phyloP scores from a whole-genome alignment of 2,888 invertebrate genomes.

The Gastracanthus pulcherrimus region DNA sequence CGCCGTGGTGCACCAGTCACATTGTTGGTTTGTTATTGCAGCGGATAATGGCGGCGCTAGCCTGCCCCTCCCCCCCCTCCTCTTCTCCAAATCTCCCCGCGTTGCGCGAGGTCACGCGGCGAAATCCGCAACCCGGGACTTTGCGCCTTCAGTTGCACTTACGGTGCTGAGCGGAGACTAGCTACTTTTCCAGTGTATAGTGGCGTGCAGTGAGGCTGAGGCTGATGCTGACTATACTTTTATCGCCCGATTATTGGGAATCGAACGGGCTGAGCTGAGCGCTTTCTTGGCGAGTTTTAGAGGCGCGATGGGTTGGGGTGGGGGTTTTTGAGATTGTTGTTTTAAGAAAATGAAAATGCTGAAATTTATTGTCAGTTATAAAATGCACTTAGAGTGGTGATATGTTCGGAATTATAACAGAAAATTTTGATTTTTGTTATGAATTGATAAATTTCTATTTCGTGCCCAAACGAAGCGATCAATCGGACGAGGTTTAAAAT shows the following conservation, averaged over 20 bases:
- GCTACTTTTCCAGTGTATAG: neutral
- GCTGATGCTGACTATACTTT: neutral
- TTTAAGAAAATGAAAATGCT: too few species aligned
- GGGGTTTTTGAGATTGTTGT: too few species aligned
- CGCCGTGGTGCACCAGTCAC: neutral
- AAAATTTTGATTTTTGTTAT: too few species aligned
- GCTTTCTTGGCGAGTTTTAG: neutral
- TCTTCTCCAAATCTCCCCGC: constrained; percentile 29
- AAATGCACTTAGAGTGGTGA: too few species aligned
- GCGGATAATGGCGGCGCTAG: constrained; percentile 42
- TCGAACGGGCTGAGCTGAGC: neutral
- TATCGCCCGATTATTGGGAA: constrained; percentile 26
- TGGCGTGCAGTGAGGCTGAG: too few species aligned
- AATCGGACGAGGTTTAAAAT: too few species aligned
- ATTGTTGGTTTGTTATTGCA: constrained; percentile 52
- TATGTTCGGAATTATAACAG: too few species aligned
- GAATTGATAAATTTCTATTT: too few species aligned
- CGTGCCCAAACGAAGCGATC: too few species aligned
- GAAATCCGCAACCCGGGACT: neutral
- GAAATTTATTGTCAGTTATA: too few species aligned
- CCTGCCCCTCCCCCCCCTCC: too few species aligned
- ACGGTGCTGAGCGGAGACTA: neutral
- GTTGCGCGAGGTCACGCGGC: constrained; percentile 3
- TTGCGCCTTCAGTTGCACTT: constrained; percentile 9
- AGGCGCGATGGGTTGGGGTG: constrained; percentile 2